Evolutionary conservation across 2,888 invertebrate species (phyloP).

Genomic region (Chaitophorus viminalis): DNA sequence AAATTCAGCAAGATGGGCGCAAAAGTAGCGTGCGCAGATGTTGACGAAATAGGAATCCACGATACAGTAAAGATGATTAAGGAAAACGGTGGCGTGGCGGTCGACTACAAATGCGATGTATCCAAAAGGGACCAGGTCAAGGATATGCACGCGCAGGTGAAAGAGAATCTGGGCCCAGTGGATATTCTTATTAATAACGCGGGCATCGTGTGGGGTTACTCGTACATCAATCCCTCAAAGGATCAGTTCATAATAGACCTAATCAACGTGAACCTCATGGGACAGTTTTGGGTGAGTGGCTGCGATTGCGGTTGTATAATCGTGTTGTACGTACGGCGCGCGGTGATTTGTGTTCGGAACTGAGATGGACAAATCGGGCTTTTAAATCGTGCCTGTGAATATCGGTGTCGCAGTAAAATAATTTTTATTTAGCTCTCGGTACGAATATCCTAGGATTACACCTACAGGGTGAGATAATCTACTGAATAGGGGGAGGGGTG

Average conservation of each 20-base stretch:
- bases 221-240: conserved; percentile 66
- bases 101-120: conserved; percentile 67
- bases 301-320: background rate
- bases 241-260: background rate
- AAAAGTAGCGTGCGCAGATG: conserved; percentile 36
- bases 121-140: conserved; percentile 25
- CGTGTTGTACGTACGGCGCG: too few relatives aligned
- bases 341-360: too few relatives aligned
- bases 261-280: background rate
- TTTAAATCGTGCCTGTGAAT: too few relatives aligned
- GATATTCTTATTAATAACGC: conserved; percentile 70
- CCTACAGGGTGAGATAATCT: too few relatives aligned
- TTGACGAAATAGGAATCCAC: conserved; percentile 63
- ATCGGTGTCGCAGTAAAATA: too few relatives aligned
- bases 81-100: conserved; percentile 67
- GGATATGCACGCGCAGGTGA: conserved; percentile 65
- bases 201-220: conserved; percentile 68
- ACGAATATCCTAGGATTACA: too few relatives aligned
- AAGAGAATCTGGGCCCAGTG: conserved; percentile 68
- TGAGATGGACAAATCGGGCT: too few relatives aligned
- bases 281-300: background rate
- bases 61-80: conserved; percentile 65
- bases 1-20: conserved; percentile 68
- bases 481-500: too few relatives aligned
- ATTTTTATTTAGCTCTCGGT: too few relatives aligned